Evolutionary conservation across 2,888 invertebrate species (phyloP), one percentile per base, ranked within the genome.

Genomic region (Xestoiulus laeticollis): DNA sequence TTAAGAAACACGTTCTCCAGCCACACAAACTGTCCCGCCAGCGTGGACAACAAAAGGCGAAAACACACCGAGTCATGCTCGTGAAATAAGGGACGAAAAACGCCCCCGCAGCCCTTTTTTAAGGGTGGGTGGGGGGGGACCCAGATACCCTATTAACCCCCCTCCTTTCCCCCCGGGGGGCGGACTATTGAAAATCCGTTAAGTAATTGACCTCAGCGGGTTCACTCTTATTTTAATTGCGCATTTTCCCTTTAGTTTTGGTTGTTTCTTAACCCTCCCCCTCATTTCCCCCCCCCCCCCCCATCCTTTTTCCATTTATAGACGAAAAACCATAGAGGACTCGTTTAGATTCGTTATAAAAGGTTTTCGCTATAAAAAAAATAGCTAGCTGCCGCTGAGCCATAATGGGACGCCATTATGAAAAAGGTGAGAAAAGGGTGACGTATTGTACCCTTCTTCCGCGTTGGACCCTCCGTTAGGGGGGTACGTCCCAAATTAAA

Each of bases 1-100:
- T 68, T 68, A 68, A 68, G 68, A 68, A 68, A 68, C 68, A 68
- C 68, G 68, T 68, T 68, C 68, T 68, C 68, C 68, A 68, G 68
- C 68, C 68, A 68, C 68, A 68, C 68, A 68, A 68, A 68, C 68
- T 68, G 68, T 68, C 68, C 68, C 68, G 68, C 68, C 68, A 68
- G 68, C n/a, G 68, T 68, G 68, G 68, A 68, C 68, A 68, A 68
- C 68, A 68, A 68, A 68, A 68, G 68, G 68, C 22, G 68, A 68
- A 68, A 68, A 26, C 68, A 22, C 68, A 68, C 68, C 68, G 68
- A 68, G 68, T 68, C 68, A 68, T 68, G 68, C 68, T 68, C 26
- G 68, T 68, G 68, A 68, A 68, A 26, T 26, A 12, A 68, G 68
- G 68, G 68, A 68, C 68, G 68, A 68, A 68, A 68, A 26, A 68